phyloP scores from a whole-genome alignment of 2,888 invertebrate species.

The Anoplius nigerrimus region DNA sequence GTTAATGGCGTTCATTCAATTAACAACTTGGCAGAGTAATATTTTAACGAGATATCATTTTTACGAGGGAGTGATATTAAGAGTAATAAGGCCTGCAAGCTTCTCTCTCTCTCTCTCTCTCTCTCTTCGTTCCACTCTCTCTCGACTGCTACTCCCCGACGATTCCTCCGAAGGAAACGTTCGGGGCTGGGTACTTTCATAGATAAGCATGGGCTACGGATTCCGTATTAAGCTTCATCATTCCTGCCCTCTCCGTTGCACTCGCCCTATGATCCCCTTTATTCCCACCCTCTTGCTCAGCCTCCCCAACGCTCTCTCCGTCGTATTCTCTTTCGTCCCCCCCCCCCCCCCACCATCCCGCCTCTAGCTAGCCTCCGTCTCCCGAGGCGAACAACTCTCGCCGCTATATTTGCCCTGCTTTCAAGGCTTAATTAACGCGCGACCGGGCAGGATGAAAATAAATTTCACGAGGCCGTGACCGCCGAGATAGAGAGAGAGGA shows the following conservation, averaged over 20 bases:
- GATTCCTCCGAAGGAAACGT: slow-evolving; percentile 1
- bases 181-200: too few relatives aligned
- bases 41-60: not conserved
- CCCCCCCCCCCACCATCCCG: slow-evolving; percentile 5
- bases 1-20: too few relatives aligned
- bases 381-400: slow-evolving; percentile 15
- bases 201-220: too few relatives aligned
- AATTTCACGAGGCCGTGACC: slow-evolving; percentile 37
- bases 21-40: too few relatives aligned
- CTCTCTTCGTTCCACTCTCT: not conserved
- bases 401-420: slow-evolving; percentile 41
- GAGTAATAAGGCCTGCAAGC: too few relatives aligned
- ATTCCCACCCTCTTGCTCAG: not conserved
- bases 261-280: not conserved
- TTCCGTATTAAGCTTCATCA: too few relatives aligned
- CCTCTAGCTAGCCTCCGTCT: not conserved
- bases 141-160: not conserved
- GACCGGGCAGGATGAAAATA: slow-evolving; percentile 39
- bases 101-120: slow-evolving; percentile 7
- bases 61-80: not conserved
- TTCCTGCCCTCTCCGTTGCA: not conserved
- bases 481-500: too few relatives aligned
- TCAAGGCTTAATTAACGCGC: slow-evolving; percentile 47
- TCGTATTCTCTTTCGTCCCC: slow-evolving; percentile 6
- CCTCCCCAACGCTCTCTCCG: slow-evolving; percentile 15